Conservation (phyloP, 2,888 invertebrate genomes). For the Orthosia gracilis region DNA sequence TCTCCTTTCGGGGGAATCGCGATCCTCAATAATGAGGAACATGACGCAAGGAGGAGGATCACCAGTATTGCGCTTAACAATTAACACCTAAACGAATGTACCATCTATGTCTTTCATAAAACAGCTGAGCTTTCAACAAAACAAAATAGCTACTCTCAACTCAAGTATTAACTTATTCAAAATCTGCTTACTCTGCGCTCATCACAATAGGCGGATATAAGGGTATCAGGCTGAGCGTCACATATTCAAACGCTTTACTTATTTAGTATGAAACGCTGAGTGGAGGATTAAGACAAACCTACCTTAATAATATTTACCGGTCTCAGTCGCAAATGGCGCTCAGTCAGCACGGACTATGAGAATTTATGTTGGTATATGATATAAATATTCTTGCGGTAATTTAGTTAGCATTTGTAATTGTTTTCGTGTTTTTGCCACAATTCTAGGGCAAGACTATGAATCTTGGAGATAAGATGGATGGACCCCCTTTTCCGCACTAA, state of each 20-base stretch:
- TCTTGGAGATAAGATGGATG: neutral
- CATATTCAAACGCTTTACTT: slow-evolving; percentile 49
- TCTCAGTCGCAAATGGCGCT: slow-evolving; percentile 57
- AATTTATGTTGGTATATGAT: slow-evolving; percentile 57
- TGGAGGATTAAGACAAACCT: slow-evolving; percentile 60
- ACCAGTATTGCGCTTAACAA: neutral
- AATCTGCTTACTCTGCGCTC: slow-evolving; percentile 27
- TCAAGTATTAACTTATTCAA: slow-evolving; percentile 22
- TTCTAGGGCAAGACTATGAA: slow-evolving; percentile 6
- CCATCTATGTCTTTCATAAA: neutral
- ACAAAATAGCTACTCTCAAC: slow-evolving; percentile 9
- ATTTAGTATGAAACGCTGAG: slow-evolving; percentile 62
- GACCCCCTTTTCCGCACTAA: too few relatives aligned
- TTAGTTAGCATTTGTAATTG: slow-evolving; percentile 28
- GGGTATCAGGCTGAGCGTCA: slow-evolving; percentile 35
- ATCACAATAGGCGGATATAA: slow-evolving; percentile 42
- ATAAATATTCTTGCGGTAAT: slow-evolving; percentile 42
- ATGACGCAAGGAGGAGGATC: too few relatives aligned
- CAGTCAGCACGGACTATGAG: slow-evolving; percentile 45
- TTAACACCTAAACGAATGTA: neutral
- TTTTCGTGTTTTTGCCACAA: slow-evolving; percentile 25
- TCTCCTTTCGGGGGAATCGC: too few relatives aligned
- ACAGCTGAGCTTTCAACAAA: slow-evolving; percentile 3
- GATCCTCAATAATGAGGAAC: too few relatives aligned
- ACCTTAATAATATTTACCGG: slow-evolving; percentile 59